A percentile compares a stretch with the other conserved stretches of the same genome.
These are phyloP conservation scores for Saccostrea glomerata DNA, from an alignment of 1,140 invertebrate genomes.

Conservation along the genomic window DNA sequence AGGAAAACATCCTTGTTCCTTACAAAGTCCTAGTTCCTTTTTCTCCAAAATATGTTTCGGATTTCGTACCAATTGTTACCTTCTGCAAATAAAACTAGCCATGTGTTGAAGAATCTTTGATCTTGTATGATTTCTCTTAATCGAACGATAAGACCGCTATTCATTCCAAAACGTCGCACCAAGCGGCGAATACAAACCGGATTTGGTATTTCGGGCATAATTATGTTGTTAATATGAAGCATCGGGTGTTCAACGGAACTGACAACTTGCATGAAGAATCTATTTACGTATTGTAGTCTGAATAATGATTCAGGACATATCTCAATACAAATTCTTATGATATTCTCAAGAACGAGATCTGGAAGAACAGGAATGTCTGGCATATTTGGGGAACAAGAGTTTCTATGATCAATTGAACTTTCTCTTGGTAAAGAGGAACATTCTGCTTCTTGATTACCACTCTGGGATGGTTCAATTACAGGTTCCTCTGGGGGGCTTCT, in stretches of 20 bases:
- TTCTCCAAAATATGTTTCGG: too few relatives aligned
- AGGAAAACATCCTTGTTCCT: too few relatives aligned
- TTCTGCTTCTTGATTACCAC: too few relatives aligned
- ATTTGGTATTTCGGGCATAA: neutral
- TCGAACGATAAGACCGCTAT: too few relatives aligned
- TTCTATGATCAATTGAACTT: neutral
- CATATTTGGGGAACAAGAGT: neutral
- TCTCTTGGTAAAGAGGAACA: neutral
- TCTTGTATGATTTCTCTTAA: too few relatives aligned
- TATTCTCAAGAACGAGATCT: constrained; percentile 13
- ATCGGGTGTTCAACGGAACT: neutral
- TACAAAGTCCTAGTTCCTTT: too few relatives aligned
- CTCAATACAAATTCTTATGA: neutral
- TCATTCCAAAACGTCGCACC: neutral
- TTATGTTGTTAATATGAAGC: neutral
- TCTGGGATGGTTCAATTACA: neutral
- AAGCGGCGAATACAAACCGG: neutral
- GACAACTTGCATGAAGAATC: neutral
- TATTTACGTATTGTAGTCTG: neutral
- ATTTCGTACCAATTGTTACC: too few relatives aligned
- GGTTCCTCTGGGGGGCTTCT: too few relatives aligned
- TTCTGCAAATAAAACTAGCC: too few relatives aligned
- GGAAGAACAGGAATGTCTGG: neutral
- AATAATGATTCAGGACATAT: constrained; percentile 6
- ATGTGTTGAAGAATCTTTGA: too few relatives aligned